Base-by-base conservation (phyloP, 2,113 vertebrate genomes). In the Zingel zingel region DNA sequence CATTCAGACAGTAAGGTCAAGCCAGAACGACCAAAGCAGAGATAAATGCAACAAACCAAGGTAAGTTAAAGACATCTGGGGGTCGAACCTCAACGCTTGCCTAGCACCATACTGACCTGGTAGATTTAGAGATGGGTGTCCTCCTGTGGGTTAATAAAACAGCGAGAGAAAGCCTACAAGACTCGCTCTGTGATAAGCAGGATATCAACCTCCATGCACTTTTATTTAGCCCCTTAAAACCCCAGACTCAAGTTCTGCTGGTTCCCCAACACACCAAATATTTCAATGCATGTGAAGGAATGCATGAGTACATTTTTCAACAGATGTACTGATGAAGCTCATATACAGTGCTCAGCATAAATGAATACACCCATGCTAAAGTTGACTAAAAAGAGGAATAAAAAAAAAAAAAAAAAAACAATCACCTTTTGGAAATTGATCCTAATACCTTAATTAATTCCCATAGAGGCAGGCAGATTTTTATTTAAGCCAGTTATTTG, bases 11-110 rank as follows among this genome's bases (percentile, higher is more conserved):
- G 61, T 64, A 10, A 64, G 68, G 70, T 77, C 47, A 82, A 69
- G 82, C 16, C 81, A 80, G 39, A 70, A 19, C 7, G n/a, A 64
- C 48, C 53, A 77, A 53, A 79, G 43, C 33, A 39, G 57, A 80
- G 54, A 19, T 21, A 58, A 5, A 13, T 18, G 10, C 15, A 18
- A 56, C 51, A 72, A 25, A 63, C 56, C 23, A 67, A 33, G 33
- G 18, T 18, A 47, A 36, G 43, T 59, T 39, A n/a, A 56, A 71
- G 47, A 21, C 30, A 39, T 58, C 23, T 62, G n/a, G 11, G 30
- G 9, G 27, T n/a, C 2, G 1, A 73, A 74, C 5, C 6, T 19
- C 54, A 77, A 23, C 68, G 18, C 27, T n/a, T 54, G 30, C 0
- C 18, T 25, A 11, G 39, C 39, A 61, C 19, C 4, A 59, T 45